These are phyloP conservation scores for Anarsia innoxiella DNA, from an alignment of 2,888 invertebrate species.

Conservation along the genomic window DNA sequence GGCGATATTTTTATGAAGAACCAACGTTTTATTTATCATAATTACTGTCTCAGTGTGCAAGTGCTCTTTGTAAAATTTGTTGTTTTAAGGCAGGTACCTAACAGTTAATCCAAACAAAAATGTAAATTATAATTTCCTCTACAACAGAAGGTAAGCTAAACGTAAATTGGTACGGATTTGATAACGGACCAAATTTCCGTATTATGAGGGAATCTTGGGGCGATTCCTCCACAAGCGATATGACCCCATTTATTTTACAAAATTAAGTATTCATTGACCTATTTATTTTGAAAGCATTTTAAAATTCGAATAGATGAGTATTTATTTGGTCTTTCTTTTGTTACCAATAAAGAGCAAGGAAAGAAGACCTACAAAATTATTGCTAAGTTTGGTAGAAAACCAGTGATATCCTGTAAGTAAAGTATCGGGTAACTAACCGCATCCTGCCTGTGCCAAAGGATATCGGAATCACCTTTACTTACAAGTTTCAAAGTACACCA, in stretches of 20 bases:
- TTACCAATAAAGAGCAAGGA: too few species aligned
- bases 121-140: constrained; percentile 18
- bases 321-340: too few species aligned
- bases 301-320: too few species aligned
- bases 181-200: constrained; percentile 46
- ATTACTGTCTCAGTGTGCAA: too few species aligned
- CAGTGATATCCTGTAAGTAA: neutral
- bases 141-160: constrained; percentile 20
- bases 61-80: too few species aligned
- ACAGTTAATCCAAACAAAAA: constrained; percentile 13
- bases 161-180: constrained; percentile 31
- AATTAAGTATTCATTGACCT: constrained; percentile 8
- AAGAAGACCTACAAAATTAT: too few species aligned
- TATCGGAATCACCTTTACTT: too few species aligned
- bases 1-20: too few species aligned
- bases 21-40: too few species aligned
- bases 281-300: constrained; percentile 7
- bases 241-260: constrained; percentile 1
- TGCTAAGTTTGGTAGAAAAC: too few species aligned
- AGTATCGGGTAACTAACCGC: neutral
- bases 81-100: too few species aligned
- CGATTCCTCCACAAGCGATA: constrained; percentile 9
- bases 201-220: constrained; percentile 22
- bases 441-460: constrained; percentile 9
- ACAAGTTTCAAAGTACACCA: too few species aligned